phyloP scores from a whole-genome alignment of 2,888 invertebrate species.

The Ochropacha duplaris region DNA sequence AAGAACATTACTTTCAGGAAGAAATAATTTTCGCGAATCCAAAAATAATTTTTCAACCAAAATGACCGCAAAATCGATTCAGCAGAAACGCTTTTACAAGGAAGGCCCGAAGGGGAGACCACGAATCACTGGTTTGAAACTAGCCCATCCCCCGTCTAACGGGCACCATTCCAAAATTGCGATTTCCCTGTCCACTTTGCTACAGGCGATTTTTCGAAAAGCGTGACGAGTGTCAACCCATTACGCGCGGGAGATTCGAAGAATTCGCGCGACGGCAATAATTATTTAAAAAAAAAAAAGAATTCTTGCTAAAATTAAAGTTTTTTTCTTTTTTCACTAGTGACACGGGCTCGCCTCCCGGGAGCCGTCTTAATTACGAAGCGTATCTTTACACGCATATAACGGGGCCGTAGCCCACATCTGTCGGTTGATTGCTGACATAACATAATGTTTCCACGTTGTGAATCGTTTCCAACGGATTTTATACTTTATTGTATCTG shows the following conservation, averaged over 20 bases:
- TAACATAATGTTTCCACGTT: slow-evolving; percentile 23
- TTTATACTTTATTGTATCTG: slow-evolving; percentile 42
- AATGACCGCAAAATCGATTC: slow-evolving; percentile 28
- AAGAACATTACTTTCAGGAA: not conserved
- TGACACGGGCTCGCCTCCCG: slow-evolving; percentile 47
- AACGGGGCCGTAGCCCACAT: slow-evolving; percentile 62
- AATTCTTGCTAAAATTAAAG: slow-evolving; percentile 40
- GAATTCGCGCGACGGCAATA: slow-evolving; percentile 39
- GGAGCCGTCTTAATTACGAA: slow-evolving; percentile 55
- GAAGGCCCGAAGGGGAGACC: slow-evolving; percentile 14
- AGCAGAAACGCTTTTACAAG: slow-evolving; percentile 25
- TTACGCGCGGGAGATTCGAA: slow-evolving; percentile 28
- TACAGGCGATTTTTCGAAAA: slow-evolving; percentile 24
- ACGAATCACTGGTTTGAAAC: slow-evolving; percentile 16
- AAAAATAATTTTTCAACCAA: slow-evolving; percentile 20
- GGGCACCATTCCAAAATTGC: slow-evolving; percentile 30
- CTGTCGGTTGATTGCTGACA: slow-evolving; percentile 54
- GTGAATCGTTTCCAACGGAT: slow-evolving; percentile 28
- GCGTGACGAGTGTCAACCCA: slow-evolving; percentile 26
- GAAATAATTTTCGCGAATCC: not conserved
- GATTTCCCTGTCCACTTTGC: slow-evolving; percentile 22
- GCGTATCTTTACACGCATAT: slow-evolving; percentile 40
- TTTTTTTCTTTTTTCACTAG: slow-evolving; percentile 48
- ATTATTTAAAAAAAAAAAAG: slow-evolving; percentile 44
- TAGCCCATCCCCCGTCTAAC: slow-evolving; percentile 22